These are phyloP conservation scores for Sarcophaga caerulescens DNA, from an alignment of 2,888 invertebrate genomes.

Conservation along the genomic window DNA sequence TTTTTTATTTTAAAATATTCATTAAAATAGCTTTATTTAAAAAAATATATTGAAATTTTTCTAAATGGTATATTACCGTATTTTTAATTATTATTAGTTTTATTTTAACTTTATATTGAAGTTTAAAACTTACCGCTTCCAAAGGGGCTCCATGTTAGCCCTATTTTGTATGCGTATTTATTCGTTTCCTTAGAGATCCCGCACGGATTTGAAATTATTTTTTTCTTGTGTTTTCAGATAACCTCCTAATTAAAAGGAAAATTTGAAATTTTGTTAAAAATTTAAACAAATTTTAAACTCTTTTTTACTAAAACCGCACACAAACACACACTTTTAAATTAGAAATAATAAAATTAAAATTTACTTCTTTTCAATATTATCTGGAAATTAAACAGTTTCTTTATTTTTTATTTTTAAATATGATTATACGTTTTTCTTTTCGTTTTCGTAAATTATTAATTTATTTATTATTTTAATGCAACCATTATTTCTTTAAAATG, in stretches of 20 bases:
- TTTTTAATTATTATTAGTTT: not conserved
- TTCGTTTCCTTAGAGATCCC: conserved; percentile 65
- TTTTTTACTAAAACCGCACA: not conserved
- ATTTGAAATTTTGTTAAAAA: conserved; percentile 15
- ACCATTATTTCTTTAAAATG: conserved; percentile 62
- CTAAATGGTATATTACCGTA: too few species aligned
- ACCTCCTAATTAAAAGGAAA: conserved; percentile 68
- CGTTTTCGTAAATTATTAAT: conserved; percentile 22
- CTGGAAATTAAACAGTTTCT: conserved; percentile 1
- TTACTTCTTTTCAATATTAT: not conserved
- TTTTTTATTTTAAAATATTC: not conserved
- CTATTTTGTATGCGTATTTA: conserved; percentile 73
- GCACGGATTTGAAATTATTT: conserved; percentile 55
- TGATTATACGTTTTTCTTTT: conserved; percentile 7
- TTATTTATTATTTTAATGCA: conserved; percentile 22
- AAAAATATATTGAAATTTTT: too few species aligned
- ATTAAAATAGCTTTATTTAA: not conserved
- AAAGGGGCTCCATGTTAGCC: conserved; percentile 80
- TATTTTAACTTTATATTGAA: not conserved
- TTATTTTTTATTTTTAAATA: conserved; percentile 33
- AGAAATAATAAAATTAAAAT: not conserved
- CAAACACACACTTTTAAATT: not conserved
- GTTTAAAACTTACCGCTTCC: conserved; percentile 78
- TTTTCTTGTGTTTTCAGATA: conserved; percentile 52
- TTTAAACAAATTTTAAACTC: conserved; percentile 17